Evolutionary conservation across 1,140 invertebrate species (phyloP).

Genomic region (Drosophila ercepeae): DNA sequence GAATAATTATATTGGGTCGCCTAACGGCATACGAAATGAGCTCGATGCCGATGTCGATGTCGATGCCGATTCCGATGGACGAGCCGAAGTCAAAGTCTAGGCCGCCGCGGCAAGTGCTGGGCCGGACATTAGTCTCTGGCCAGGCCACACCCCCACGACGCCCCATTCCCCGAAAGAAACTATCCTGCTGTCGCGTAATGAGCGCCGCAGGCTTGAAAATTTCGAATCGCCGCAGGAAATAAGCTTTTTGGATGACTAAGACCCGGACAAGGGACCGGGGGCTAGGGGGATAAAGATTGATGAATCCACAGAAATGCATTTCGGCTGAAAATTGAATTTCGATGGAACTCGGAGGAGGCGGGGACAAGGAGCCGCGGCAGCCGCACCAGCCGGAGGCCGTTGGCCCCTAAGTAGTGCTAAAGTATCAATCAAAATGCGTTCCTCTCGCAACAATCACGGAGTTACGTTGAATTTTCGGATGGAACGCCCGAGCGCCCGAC

Average conservation of each 20-base stretch:
- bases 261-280: background rate
- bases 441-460: conserved; percentile 71
- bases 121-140: conserved; percentile 54
- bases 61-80: too few relatives aligned
- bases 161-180: background rate
- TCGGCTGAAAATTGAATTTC: conserved; percentile 65
- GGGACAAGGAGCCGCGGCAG: conserved; percentile 6
- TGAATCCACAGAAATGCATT: conserved; percentile 73
- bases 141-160: background rate
- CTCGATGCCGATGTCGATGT: background rate
- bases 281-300: conserved; percentile 54
- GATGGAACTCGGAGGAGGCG: conserved; percentile 43
- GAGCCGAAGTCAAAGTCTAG: conserved; percentile 17
- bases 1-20: conserved; percentile 75
- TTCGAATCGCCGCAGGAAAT: conserved; percentile 60
- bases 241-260: conserved; percentile 32
- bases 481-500: conserved; percentile 54
- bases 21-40: conserved; percentile 79
- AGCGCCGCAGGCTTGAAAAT: conserved; percentile 62
- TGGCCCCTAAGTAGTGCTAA: conserved; percentile 76
- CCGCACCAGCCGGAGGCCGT: conserved; percentile 32
- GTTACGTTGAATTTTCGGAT: conserved; percentile 74
- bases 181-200: conserved; percentile 54
- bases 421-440: conserved; percentile 82
- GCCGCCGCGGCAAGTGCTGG: conserved; percentile 33